Base-by-base conservation (phyloP, 2,888 invertebrate species). In the Notodonta ziczac region DNA sequence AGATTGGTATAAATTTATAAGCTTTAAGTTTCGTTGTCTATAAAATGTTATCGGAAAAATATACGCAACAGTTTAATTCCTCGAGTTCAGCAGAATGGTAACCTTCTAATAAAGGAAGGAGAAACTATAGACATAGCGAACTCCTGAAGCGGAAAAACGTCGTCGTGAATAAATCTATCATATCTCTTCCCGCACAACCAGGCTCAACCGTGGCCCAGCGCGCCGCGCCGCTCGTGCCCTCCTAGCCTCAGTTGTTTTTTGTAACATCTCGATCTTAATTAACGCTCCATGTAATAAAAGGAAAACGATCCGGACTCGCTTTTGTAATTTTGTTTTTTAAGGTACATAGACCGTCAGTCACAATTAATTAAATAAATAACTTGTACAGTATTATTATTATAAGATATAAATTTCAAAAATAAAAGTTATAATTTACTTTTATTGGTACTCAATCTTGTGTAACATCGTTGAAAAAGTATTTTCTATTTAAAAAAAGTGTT, bases 51-150 rank as follows among this genome's bases (percentile, higher is more conserved):
- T 0, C n/a, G 48, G 35, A 14, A 14, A 48, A 48, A 48, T 48
- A 5, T 48, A 48, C 14, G 48, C 48, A 48, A n/a, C 48, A 14
- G n/a, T 48, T 48, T 5, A 48, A 7, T 48, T 48, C 48, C 14
- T 16, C 14, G 51, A 10, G 35, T 35, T 35, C 35, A 5, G 4
- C 2, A 35, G 51, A 51, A 62, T 13, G 24, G 56, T 32, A 46
- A 40, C 14, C 56, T 58, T 68, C 63, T 63, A 68, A 68, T 71
- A 63, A 65, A 66, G 53, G 55, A 51, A 61, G 32, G 44, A 50
- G 51, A 65, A 70, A 1, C 70, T 67, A 71, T 69, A 56, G 96
- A 78, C 89, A 54, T 59, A 53, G 42, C 55, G 35, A 12, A 58
- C 61, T 54, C 40, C 50, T 61, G 50, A 65, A 70, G 60, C 59